Conservation (phyloP, 2,888 invertebrate genomes). For the Drosophila monieri region DNA sequence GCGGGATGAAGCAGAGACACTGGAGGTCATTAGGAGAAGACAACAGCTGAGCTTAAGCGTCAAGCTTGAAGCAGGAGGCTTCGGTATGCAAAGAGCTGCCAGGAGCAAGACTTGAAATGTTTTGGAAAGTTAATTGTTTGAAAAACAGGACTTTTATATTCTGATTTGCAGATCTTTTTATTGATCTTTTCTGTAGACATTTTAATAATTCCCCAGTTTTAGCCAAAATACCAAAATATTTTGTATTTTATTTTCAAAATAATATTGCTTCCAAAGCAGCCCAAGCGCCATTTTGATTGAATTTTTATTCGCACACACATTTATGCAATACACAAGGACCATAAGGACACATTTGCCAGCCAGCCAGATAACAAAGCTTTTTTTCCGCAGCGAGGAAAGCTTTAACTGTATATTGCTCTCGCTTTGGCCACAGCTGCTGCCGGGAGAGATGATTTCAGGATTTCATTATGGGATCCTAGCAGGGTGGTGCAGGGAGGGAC, state of each 20-base stretch:
- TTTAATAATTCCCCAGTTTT: too few species aligned
- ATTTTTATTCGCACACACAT: conserved; percentile 41
- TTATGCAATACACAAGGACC: conserved; percentile 17
- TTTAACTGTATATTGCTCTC: conserved; percentile 63
- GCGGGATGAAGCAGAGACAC: not conserved
- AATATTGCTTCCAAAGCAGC: conserved; percentile 3
- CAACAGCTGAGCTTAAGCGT: conserved; percentile 81
- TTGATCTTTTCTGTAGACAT: too few species aligned
- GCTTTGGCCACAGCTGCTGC: conserved; percentile 59
- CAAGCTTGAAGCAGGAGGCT: conserved; percentile 35
- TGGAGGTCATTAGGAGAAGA: conserved; percentile 68
- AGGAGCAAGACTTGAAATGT: conserved; percentile 11
- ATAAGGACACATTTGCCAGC: conserved; percentile 41
- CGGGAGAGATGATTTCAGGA: conserved; percentile 19
- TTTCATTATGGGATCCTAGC: conserved; percentile 15
- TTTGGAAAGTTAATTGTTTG: not conserved
- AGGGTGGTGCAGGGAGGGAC: conserved; percentile 26
- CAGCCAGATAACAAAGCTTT: conserved; percentile 72
- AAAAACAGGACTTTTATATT: not conserved
- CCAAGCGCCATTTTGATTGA: conserved; percentile 71
- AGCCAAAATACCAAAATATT: not conserved
- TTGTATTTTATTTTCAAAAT: not conserved
- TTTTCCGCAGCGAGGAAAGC: conserved; percentile 34
- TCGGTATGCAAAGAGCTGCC: conserved; percentile 35
- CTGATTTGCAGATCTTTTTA: not conserved